Evolutionary conservation across 2,797 vertebrate genomes (phyloP).

Genomic region (Platalea minor): DNA sequence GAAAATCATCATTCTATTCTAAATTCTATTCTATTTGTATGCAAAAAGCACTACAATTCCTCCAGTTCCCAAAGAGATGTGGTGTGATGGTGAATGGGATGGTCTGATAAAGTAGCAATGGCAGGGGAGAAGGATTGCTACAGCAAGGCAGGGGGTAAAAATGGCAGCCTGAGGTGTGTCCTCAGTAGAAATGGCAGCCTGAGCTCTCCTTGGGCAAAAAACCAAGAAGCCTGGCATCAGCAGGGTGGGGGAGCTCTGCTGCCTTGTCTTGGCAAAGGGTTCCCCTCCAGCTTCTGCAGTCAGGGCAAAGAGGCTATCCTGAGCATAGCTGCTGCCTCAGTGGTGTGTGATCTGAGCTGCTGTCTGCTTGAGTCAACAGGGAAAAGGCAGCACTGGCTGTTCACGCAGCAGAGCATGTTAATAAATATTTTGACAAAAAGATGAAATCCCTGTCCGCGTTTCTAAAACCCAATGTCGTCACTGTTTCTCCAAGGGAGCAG

Average conservation of each 20-base stretch:
- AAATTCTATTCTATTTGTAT: background rate
- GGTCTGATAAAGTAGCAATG: background rate
- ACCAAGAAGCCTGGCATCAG: background rate
- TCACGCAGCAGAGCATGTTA: background rate
- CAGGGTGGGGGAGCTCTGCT: background rate
- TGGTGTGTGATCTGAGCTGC: background rate
- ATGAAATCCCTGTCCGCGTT: background rate
- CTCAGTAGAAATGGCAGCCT: background rate
- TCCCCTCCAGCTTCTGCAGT: background rate
- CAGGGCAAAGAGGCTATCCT: background rate
- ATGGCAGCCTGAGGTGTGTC: background rate
- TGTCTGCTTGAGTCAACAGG: background rate
- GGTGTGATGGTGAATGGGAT: background rate
- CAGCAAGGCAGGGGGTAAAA: background rate
- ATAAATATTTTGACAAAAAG: background rate
- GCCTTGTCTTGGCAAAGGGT: background rate
- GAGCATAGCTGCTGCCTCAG: background rate
- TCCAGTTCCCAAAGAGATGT: background rate
- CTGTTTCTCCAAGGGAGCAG: background rate
- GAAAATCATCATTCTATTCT: background rate
- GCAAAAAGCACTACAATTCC: background rate
- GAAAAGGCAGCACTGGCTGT: background rate
- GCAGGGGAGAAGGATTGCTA: background rate
- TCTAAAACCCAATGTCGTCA: background rate
- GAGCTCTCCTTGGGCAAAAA: background rate